Conservation (phyloP, 2,113 vertebrate species). For the Cervus canadensis region DNA sequence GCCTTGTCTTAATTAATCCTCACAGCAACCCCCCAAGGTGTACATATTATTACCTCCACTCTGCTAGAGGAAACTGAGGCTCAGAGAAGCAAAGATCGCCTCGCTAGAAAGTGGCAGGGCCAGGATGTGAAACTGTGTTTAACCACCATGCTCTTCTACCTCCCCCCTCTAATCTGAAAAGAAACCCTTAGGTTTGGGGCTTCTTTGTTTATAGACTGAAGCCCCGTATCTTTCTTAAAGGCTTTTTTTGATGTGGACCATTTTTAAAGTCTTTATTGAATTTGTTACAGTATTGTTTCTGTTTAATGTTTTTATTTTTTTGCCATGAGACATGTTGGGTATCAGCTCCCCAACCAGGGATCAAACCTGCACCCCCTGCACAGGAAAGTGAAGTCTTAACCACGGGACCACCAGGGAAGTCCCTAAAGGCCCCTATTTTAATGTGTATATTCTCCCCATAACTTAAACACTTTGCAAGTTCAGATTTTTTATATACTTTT, state of each 20-base stretch:
- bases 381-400: neutral
- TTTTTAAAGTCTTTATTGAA: neutral
- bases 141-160: accelerated
- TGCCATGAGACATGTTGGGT: neutral
- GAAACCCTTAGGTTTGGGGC: neutral
- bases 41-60: neutral
- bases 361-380: neutral
- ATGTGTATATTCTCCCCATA: neutral
- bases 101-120: neutral
- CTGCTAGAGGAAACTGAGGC: constrained; percentile 11
- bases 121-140: neutral
- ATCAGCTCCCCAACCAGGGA: neutral
- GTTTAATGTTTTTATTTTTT: neutral
- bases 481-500: neutral
- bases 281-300: neutral
- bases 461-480: neutral
- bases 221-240: neutral
- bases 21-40: neutral
- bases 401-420: neutral
- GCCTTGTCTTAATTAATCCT: constrained; percentile 10
- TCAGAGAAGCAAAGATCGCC: neutral
- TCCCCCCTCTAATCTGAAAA: neutral
- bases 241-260: neutral
- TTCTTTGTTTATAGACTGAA: neutral
- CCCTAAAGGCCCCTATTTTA: neutral